Percentiles rank a stretch among this genome's conserved stretches.
These are phyloP conservation scores for Urechis unicinctus DNA, from an alignment of 2,888 invertebrate species.

Conservation along the genomic window DNA sequence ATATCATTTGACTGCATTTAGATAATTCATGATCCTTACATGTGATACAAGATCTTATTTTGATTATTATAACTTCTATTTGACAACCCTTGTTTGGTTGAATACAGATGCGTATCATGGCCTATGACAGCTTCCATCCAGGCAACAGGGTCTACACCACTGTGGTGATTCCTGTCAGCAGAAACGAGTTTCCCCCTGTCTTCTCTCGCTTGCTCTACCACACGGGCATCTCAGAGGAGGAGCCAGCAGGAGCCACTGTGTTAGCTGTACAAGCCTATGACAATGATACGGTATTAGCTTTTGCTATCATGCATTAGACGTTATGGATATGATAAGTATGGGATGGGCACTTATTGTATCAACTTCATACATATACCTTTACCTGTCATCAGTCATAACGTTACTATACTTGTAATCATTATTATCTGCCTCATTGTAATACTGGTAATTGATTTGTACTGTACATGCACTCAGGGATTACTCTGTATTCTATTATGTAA, in stretches of 20 bases:
- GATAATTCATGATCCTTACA: too few relatives aligned
- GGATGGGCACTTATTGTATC: too few relatives aligned
- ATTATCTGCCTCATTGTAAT: too few relatives aligned
- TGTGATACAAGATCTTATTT: too few relatives aligned
- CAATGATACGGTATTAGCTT: slow-evolving; percentile 68
- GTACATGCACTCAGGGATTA: too few relatives aligned
- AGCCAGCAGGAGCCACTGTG: slow-evolving; percentile 56
- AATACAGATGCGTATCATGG: slow-evolving; percentile 24
- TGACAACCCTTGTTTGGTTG: background rate
- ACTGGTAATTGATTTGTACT: too few relatives aligned
- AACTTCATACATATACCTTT: too few relatives aligned
- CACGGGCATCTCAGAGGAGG: slow-evolving; percentile 25
- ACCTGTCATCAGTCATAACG: too few relatives aligned
- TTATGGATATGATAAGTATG: background rate
- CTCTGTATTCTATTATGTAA: too few relatives aligned
- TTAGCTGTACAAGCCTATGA: slow-evolving; percentile 73
- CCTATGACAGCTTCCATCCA: slow-evolving; percentile 34
- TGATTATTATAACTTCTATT: background rate
- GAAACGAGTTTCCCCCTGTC: slow-evolving; percentile 47
- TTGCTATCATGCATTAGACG: background rate
- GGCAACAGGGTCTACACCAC: slow-evolving; percentile 23
- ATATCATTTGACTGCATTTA: too few relatives aligned
- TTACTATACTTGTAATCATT: too few relatives aligned
- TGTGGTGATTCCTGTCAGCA: slow-evolving; percentile 28
- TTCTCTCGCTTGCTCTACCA: slow-evolving; percentile 20